Percentiles rank a stretch among this genome's conserved stretches.
phyloP scores from a whole-genome alignment of 2,113 vertebrate species.

The Procapra przewalskii region DNA sequence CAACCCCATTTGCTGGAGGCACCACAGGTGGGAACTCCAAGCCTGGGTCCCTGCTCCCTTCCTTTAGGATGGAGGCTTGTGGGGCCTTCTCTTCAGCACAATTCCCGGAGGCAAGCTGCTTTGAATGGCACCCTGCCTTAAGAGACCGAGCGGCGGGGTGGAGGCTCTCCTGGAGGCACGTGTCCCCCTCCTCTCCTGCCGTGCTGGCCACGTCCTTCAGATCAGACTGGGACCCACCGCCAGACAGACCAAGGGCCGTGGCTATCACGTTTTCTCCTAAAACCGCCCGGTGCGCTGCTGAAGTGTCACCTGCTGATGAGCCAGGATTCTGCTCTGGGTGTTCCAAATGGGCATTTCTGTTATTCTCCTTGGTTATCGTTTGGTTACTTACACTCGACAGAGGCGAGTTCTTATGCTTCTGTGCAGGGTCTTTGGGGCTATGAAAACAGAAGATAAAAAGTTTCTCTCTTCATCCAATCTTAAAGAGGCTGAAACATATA shows the following conservation, averaged over 20 bases:
- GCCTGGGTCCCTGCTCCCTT: slow-evolving; percentile 67
- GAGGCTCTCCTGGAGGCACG: slow-evolving; percentile 43
- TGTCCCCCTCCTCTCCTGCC: slow-evolving; percentile 62
- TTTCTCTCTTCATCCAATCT: slow-evolving; percentile 38
- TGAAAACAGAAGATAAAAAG: slow-evolving; percentile 54
- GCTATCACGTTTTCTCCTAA: slow-evolving; percentile 60
- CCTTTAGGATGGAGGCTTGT: slow-evolving; percentile 57
- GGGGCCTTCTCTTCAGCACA: slow-evolving; percentile 65
- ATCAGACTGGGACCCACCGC: slow-evolving; percentile 66
- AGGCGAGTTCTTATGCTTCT: slow-evolving; percentile 59
- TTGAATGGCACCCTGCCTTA: slow-evolving; percentile 53
- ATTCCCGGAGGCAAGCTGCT: slow-evolving; percentile 57
- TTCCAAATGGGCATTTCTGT: slow-evolving; percentile 65
- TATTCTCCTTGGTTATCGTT: slow-evolving; percentile 56
- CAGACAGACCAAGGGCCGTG: slow-evolving; percentile 53
- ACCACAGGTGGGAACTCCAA: slow-evolving; percentile 61
- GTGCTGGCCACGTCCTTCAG: slow-evolving; percentile 65
- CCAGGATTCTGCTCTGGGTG: slow-evolving; percentile 53
- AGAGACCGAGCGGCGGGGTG: slow-evolving; percentile 32
- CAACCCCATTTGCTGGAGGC: slow-evolving; percentile 62
- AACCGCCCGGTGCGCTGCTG: slow-evolving; percentile 31
- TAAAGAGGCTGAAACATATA: not conserved
- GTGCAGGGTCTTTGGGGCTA: slow-evolving; percentile 67
- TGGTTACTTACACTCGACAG: slow-evolving; percentile 64
- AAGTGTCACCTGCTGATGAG: slow-evolving; percentile 42